phyloP scores from a whole-genome alignment of 2,888 invertebrate genomes.

The Leucania comma region DNA sequence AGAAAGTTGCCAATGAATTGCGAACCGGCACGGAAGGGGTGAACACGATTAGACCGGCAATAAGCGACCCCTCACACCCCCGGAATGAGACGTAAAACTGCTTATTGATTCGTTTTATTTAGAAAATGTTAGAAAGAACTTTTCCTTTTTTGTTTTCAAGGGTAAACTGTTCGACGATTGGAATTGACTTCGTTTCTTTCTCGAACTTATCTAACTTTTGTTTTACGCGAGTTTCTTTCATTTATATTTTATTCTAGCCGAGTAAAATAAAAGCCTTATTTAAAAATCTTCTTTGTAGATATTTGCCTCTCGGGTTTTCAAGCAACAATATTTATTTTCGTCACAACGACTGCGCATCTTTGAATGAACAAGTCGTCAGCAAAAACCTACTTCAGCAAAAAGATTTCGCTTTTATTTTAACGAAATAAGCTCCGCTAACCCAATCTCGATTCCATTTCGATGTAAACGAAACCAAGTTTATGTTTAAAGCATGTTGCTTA shows the following conservation, averaged over 20 bases:
- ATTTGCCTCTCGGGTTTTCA: neutral
- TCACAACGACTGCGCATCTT: slow-evolving; percentile 15
- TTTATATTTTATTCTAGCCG: slow-evolving; percentile 7
- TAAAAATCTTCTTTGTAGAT: neutral
- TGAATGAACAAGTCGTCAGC: slow-evolving; percentile 24
- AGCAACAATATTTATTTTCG: slow-evolving; percentile 47
- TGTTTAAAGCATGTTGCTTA: slow-evolving; percentile 51
- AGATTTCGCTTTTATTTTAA: slow-evolving; percentile 50
- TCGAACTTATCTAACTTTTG: slow-evolving; percentile 24
- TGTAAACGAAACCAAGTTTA: slow-evolving; percentile 52
- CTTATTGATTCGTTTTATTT: slow-evolving; percentile 67
- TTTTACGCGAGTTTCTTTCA: slow-evolving; percentile 16
- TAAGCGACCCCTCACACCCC: slow-evolving; percentile 62
- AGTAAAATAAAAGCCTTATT: slow-evolving; percentile 3
- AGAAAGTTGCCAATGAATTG: slow-evolving; percentile 64
- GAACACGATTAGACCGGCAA: slow-evolving; percentile 64
- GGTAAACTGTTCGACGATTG: slow-evolving; percentile 37
- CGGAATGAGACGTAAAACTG: slow-evolving; percentile 62
- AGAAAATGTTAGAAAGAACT: slow-evolving; percentile 39
- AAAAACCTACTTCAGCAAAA: slow-evolving; percentile 43
- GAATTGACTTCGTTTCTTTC: slow-evolving; percentile 20
- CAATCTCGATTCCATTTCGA: slow-evolving; percentile 47
- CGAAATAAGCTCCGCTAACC: slow-evolving; percentile 51
- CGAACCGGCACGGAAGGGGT: slow-evolving; percentile 59
- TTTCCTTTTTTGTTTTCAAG: slow-evolving; percentile 49